Evolutionary conservation across 2,797 vertebrate species (phyloP).

Genomic region (Microchirus variegatus): DNA sequence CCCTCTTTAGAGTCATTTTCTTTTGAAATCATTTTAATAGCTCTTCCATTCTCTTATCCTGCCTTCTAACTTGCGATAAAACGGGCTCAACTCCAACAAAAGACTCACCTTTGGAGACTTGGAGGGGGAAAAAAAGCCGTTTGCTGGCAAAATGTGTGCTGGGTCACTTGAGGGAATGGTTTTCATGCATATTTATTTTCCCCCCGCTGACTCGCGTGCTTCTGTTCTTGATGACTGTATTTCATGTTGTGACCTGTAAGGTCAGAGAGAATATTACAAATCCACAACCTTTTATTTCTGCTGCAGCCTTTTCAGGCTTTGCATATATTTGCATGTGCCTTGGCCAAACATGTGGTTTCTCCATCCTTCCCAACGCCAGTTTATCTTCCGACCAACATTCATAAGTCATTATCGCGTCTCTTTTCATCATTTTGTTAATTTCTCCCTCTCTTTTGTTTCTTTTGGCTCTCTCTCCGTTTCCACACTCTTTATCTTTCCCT

Average conservation of each 20-base stretch:
- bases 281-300: conserved; percentile 38
- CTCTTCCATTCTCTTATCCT: conserved; percentile 30
- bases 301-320: too few relatives aligned
- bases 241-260: conserved; percentile 50
- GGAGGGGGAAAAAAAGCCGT: conserved; percentile 12
- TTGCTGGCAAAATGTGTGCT: too few relatives aligned
- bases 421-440: conserved; percentile 9
- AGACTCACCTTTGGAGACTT: conserved; percentile 21
- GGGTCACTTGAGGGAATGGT: background rate
- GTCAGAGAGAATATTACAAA: conserved; percentile 46
- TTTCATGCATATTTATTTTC: conserved; percentile 9
- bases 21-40: conserved; percentile 50
- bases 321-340: conserved; percentile 37
- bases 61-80: conserved; percentile 15
- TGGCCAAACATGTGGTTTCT: conserved; percentile 1
- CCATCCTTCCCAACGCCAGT: conserved; percentile 14
- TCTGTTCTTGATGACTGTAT: background rate
- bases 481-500: conserved; percentile 15
- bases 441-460: conserved; percentile 18
- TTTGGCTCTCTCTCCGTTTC: conserved; percentile 24
- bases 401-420: background rate
- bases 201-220: background rate
- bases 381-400: conserved; percentile 11
- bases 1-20: conserved; percentile 33
- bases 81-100: conserved; percentile 2